Base-by-base conservation (phyloP, 2,113 vertebrate species). In the Pholis gunnellus region DNA sequence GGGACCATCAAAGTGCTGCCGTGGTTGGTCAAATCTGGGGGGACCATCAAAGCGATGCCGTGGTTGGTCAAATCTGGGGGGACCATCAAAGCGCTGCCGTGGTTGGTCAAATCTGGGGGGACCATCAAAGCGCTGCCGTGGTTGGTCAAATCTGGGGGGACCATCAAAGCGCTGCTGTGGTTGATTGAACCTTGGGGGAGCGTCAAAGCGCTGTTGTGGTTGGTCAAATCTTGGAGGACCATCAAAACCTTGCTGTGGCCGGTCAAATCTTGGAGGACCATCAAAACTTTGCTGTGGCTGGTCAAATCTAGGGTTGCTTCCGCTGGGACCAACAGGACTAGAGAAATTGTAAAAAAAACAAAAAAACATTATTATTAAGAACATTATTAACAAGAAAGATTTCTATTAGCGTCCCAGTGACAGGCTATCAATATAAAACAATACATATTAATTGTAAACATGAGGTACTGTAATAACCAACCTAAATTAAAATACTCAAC, bases 1-100 rank as follows among this genome's bases (percentile, higher is more conserved):
- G 3, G 96, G 95, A 77, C 95, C 96, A 86, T 98, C 97, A 95
- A 98, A 96, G 34, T 91, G 94, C 52, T 92, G 91, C 34, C 79
- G 85, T 85, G 90, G 91, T 20, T 87, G 89, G 50, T 94, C 92
- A 57, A 94, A 93, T 1, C 87, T 57, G 0, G 89, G 61, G 3
- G 97, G 95, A 72, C 95, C 96, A 87, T 97, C 97, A 95, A 98
- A 92, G 2, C 83, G 84, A 0, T 82, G 87, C 14, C 11, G 68
- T 6, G 79, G 78, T 18, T 90, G 89, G n/a, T 88, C 85, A 69
- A 95, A 94, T 25, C 91, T 72, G 1, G 84, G 81, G 0, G 91
- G 80, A 1, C 82, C 89, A 72, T 92, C 86, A 95, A 97, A 96
- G 20, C 92, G 93, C 76, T 92, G 91, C 44, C 87, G 88, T 78